Base-by-base conservation (phyloP, 2,113 vertebrate species). In the Mixornis gularis region DNA sequence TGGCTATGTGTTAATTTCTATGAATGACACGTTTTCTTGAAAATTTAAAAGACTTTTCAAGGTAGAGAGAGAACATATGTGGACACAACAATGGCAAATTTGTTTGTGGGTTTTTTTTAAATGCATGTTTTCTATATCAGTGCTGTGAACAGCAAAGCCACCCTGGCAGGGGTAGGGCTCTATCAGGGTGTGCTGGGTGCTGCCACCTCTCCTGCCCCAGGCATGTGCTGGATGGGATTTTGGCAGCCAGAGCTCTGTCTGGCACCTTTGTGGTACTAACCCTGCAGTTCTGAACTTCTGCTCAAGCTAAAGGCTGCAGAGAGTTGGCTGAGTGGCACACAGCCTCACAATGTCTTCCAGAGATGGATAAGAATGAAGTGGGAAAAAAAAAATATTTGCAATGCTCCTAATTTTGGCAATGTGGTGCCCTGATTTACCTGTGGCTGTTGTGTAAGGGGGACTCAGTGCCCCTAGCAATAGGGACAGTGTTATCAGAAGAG, bases 201-300 rank as follows among this genome's bases (percentile, higher is more conserved):
- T 69, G 64, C 22, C 27, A 2, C 38, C 13, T 44, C 27, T 43
- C n/a, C 51, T 0, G 2, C 8, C 51, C 38, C 64, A 19, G 8
- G 12, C 0, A 17, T 2, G 3, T 2, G 0, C 13, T 48, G 62
- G 40, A 21, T 71, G 6, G 0, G 8, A 6, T 9, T 44, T 2
- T 2, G 11, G 85, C 65, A 79, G 51, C 59, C 2, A 1, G 13
- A 34, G 52, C 43, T 46, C 56, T 0, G 29, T 71, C 63, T 86
- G 1, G 0, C 0, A 0, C 8, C 0, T 55, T 11, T 0, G 7
- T 0, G 7, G 26, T 0, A 1, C 66, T 68, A 13, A 12, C 34
- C 43, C 43, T 46, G 34, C 62, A 20, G 26, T 8, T 72, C 48
- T 69, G 17, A 3, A 0, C 56, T 46, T 34, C 36, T 51, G 12